A percentile compares a stretch with the other conserved stretches of the same genome.
Evolutionary conservation across 2,797 vertebrate species (phyloP).

Genomic region (Dendrocincla fuliginosa): DNA sequence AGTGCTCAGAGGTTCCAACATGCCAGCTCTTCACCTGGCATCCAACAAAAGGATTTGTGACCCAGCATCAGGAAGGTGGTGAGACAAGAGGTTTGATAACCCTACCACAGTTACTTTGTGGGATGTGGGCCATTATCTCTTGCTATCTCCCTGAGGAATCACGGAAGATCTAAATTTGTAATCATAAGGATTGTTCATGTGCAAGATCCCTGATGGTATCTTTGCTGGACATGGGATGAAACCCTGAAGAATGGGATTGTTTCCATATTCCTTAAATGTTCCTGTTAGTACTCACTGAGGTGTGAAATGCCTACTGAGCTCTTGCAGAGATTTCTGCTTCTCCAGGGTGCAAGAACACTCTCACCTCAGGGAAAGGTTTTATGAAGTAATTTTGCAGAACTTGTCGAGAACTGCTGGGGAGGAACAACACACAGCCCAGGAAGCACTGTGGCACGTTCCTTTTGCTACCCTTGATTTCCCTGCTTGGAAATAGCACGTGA

Average conservation of each 20-base stretch:
- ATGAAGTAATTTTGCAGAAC: not conserved
- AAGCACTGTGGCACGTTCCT: not conserved
- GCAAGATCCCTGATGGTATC: not conserved
- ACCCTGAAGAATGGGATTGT: not conserved
- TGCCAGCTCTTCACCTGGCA: not conserved
- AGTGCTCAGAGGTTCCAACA: not conserved
- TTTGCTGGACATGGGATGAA: not conserved
- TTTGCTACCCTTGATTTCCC: not conserved
- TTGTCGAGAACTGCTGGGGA: not conserved
- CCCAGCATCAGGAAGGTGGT: not conserved
- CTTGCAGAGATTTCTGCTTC: not conserved
- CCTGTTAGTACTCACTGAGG: not conserved
- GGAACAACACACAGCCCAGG: not conserved
- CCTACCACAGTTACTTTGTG: not conserved
- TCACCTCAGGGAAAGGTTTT: not conserved
- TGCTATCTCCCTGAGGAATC: not conserved
- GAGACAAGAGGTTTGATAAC: not conserved
- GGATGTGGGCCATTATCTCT: not conserved
- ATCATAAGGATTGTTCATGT: not conserved
- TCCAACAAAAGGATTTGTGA: conserved; percentile 1
- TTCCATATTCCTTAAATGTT: not conserved
- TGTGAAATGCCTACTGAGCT: not conserved
- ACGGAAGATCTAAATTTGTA: not conserved
- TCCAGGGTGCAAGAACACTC: not conserved
- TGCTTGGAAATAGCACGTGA: not conserved